Evolutionary conservation across 2,888 invertebrate species (phyloP).

Genomic region (Azorinus chamasolen): DNA sequence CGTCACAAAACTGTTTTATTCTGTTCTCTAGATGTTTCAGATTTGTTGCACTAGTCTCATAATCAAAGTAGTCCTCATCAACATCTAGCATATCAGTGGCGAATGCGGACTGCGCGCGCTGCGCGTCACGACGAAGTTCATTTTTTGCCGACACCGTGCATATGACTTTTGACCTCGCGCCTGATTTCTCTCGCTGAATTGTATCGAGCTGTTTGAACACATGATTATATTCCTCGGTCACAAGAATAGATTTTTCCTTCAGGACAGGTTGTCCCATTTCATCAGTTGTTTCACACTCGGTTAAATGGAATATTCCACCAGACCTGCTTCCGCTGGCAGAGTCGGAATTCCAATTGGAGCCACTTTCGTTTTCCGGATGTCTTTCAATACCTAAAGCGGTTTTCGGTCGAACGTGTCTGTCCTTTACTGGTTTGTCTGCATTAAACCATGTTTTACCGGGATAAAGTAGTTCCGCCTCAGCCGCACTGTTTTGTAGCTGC

Average conservation of each 20-base stretch:
- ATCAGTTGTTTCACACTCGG: conserved; percentile 61
- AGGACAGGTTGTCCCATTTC: conserved; percentile 31
- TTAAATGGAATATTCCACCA: conserved; percentile 60
- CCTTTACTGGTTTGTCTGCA: conserved; percentile 31
- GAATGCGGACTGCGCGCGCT: conserved; percentile 53
- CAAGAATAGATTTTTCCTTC: conserved; percentile 46
- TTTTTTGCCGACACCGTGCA: conserved; percentile 65
- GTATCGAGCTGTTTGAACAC: conserved; percentile 73
- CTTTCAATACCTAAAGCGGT: conserved; percentile 62
- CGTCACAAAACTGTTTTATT: conserved; percentile 70
- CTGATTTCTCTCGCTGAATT: conserved; percentile 70
- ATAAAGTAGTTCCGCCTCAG: conserved; percentile 71
- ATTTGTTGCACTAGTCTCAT: conserved; percentile 81
- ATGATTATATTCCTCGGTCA: conserved; percentile 54
- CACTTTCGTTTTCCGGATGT: conserved; percentile 12
- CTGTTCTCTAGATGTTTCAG: conserved; percentile 75
- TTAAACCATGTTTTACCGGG: conserved; percentile 31
- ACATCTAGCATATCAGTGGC: conserved; percentile 56
- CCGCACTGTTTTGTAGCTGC: conserved; percentile 73
- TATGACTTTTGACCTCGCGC: conserved; percentile 69
- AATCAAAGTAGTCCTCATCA: conserved; percentile 77
- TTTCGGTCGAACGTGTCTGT: conserved; percentile 52
- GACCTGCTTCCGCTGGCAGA: conserved; percentile 38
- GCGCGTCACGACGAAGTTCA: conserved; percentile 62
- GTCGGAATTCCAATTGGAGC: conserved; percentile 33